Base-by-base conservation (phyloP, 2,797 vertebrate species). In the Dromococcyx pavoninus region DNA sequence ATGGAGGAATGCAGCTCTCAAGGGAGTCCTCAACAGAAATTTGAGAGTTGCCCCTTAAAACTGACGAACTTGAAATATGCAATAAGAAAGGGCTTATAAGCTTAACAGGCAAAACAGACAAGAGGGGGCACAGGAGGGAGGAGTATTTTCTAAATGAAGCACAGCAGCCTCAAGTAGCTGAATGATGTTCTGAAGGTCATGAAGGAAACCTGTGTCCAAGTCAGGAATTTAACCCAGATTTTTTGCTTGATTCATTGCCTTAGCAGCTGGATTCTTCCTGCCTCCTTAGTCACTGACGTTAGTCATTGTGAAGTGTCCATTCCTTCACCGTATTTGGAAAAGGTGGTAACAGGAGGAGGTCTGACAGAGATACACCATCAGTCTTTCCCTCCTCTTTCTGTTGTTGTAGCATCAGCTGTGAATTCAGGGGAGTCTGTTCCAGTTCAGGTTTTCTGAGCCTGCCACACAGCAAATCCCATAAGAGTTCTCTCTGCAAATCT, bases 11-110 rank as follows among this genome's bases (percentile, higher is more conserved):
- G 73, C 44, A 61, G 58, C 50, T 93, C 88, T 83, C 86, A 19
- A 37, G 73, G 79, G 69, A 94, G 70, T 43, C 83, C 50, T 94
- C 70, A 75, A 69, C 8, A 78, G 86, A 90, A 94, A 94, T 51
- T 57, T 88, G 58, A 96, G 85, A 91, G 23, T 24, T 84, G 48
- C 56, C 51, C 70, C 80, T 88, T 88, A 75, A 78, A 92, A 86
- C 17, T 43, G 57, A 72, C 48, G 58, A 22, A 62, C 39, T 78
- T 51, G 7, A 91, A 93, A 62, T 43, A 70, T 0, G 1, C 41
- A 23, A 2, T 39, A 83, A 84, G 71, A 91, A 84, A 84, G 37
- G 64, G 17, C 10, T 91, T 61, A 60, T 56, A 88, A 86, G 46
- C 39, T 74, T 54, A 73, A 86, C n/a, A 57, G 62, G 35, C 69